These are phyloP conservation scores for Eupithecia inturbata DNA, from an alignment of 2,888 invertebrate genomes.

Conservation along the genomic window DNA sequence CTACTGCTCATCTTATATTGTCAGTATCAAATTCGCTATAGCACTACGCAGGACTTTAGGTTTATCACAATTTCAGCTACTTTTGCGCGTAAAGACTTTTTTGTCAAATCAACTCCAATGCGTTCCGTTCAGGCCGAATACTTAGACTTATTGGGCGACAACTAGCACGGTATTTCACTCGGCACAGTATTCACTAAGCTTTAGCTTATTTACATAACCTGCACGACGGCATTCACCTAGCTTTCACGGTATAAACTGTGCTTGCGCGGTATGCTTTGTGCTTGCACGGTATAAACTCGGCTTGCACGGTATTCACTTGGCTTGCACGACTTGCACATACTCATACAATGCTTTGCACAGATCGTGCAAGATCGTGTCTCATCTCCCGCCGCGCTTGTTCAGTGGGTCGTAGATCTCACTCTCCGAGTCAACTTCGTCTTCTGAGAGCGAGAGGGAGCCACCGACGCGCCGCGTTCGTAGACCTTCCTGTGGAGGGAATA, in stretches of 20 bases:
- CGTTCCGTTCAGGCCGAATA: too few relatives aligned
- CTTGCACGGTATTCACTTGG: constrained; percentile 24
- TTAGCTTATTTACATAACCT: not conserved
- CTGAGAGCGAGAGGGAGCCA: constrained; percentile 91
- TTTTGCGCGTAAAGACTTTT: not conserved
- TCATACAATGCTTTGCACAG: constrained; percentile 79
- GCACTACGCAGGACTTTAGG: not conserved
- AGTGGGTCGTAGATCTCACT: constrained; percentile 77
- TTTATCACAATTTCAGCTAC: not conserved
- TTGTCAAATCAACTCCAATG: not conserved
- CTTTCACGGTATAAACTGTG: not conserved
- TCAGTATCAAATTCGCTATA: not conserved
- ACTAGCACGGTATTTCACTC: not conserved
- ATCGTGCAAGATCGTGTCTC: constrained; percentile 77
- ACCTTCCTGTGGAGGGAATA: constrained; percentile 72
- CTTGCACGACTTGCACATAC: constrained; percentile 52
- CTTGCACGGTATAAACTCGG: constrained; percentile 16
- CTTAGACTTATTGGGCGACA: too few relatives aligned
- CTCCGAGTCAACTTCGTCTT: constrained; percentile 92
- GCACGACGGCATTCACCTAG: constrained; percentile 14
- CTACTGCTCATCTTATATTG: not conserved
- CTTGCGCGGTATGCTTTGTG: constrained; percentile 7
- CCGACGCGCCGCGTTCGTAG: constrained; percentile 87
- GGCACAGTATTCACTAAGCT: not conserved
- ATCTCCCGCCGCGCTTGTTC: constrained; percentile 75